Percentiles rank a stretch among this genome's conserved stretches.
Conservation (phyloP, 2,113 vertebrate genomes). For the Neofelis nebulosa region DNA sequence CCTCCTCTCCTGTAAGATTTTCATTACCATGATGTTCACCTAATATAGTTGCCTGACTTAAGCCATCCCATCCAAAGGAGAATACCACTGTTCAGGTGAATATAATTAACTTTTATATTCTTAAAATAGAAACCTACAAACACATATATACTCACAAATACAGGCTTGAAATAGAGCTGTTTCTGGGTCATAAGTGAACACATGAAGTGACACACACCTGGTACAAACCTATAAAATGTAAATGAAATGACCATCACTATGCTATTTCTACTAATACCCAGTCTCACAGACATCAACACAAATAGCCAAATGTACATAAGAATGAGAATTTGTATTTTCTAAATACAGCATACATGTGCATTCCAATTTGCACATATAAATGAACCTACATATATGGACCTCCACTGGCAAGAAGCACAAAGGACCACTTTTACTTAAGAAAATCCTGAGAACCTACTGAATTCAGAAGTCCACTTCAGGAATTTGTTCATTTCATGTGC, state of each 20-base stretch:
- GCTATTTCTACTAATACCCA: neutral
- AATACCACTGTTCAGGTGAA: neutral
- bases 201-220: neutral
- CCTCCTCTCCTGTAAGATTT: neutral
- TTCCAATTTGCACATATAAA: neutral
- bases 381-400: neutral
- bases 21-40: neutral
- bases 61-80: neutral
- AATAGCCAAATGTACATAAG: neutral
- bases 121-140: conserved; percentile 19
- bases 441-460: neutral
- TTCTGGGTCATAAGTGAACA: neutral
- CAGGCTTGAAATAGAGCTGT: neutral
- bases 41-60: neutral
- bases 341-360: neutral
- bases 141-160: neutral
- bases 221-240: neutral
- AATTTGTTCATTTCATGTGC: conserved; percentile 39
- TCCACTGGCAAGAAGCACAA: neutral
- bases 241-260: neutral
- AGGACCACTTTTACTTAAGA: neutral
- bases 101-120: neutral
- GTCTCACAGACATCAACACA: neutral
- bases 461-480: conserved; percentile 49
- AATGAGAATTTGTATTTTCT: neutral